Conservation (phyloP, 2,888 invertebrate species). For the Brenthis hecate region DNA sequence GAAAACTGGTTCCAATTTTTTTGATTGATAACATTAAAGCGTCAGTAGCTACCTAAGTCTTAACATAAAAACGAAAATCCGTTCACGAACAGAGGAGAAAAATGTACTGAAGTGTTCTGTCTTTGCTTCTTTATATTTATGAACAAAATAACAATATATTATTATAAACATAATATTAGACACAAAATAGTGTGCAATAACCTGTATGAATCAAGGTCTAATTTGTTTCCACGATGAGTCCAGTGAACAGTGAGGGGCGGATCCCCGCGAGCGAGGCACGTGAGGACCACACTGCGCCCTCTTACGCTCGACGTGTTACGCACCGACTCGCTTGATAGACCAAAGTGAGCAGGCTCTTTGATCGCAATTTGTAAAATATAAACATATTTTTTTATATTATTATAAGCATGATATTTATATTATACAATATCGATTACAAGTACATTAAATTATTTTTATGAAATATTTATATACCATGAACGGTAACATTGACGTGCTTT, state of each 20-base stretch:
- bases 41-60: too few species aligned
- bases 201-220: conserved; percentile 85
- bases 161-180: background rate
- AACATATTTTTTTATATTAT: background rate
- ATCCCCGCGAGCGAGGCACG: conserved; percentile 90
- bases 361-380: background rate
- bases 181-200: conserved; percentile 38
- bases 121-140: too few species aligned
- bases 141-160: background rate
- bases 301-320: conserved; percentile 83
- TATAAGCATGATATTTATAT: too few species aligned
- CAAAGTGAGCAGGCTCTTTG: conserved; percentile 88
- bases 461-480: conserved; percentile 84
- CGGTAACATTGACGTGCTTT: conserved; percentile 89
- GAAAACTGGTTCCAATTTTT: too few species aligned
- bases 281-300: conserved; percentile 85
- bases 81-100: too few species aligned
- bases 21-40: too few species aligned
- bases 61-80: too few species aligned
- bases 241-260: conserved; percentile 89
- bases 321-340: conserved; percentile 70
- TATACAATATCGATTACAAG: background rate
- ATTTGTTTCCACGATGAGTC: conserved; percentile 86
- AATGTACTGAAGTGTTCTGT: too few species aligned
- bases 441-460: background rate